Base-by-base conservation (phyloP, 2,113 vertebrate genomes). In the Scomber japonicus region DNA sequence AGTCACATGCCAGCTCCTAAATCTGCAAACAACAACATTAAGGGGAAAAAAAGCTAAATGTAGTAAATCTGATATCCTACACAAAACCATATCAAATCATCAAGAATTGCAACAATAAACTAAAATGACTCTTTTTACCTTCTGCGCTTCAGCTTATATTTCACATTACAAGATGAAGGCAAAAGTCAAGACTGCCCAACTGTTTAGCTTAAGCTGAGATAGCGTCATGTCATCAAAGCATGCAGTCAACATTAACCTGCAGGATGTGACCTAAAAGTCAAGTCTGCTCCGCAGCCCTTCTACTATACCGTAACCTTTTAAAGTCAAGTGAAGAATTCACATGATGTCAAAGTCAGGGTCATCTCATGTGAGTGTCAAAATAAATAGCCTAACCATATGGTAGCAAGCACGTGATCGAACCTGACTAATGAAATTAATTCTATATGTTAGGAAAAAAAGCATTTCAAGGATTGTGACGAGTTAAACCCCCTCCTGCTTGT, bases 341-440 rank as follows among this genome's bases (percentile, higher is more conserved):
- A 45, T 62, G 40, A 65, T 19, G 7, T 62, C 45, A 83, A 16
- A 72, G n/a, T 54, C 64, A 71, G 46, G 65, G 40, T 75, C 40
- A 66, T 14, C 12, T 48, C 46, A 45, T 48, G 77, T 27, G 6
- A 0, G 9, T 60, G 56, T 74, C 31, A 63, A 60, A 56, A 69
- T 14, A 40, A 31, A 3, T 12, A 55, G 30, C 12, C 63, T 12
- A 59, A 54, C 30, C 53, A 50, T 16, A 66, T 62, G 48, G 69
- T 16, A 69, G 17, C 54, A 70, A 74, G 61, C n/a, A 48, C 48
- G 61, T 17, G 46, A 14, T 61, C 12, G 2, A 3, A 27, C 46
- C 30, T 40, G 49, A 60, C 35, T 27, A 40, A 60, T 17, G 1
- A 49, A 59, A 60, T 40, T 2, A 44, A 6, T 19, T 19, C 31